Conservation (phyloP, 2,797 vertebrate genomes). For the Cuniculus paca region DNA sequence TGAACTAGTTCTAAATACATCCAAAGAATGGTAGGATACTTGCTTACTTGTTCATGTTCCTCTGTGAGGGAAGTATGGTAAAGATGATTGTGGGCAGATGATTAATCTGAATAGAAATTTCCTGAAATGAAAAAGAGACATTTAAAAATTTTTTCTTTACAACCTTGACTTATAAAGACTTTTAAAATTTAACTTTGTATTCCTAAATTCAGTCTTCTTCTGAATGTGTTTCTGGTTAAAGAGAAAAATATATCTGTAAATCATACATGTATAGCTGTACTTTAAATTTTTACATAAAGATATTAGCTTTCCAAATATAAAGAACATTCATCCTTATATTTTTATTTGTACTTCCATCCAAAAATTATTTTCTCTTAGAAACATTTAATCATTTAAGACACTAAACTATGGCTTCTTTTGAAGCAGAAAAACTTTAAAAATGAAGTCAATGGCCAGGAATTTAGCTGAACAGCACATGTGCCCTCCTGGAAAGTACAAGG, state of each 20-base stretch:
- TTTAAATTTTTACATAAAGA: neutral
- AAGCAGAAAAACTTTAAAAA: neutral
- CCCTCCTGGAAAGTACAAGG: no score
- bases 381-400: neutral
- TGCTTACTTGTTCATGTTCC: neutral
- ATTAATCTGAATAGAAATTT: neutral
- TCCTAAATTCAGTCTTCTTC: neutral
- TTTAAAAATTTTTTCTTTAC: no score
- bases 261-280: neutral
- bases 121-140: neutral
- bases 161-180: neutral
- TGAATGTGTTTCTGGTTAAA: neutral
- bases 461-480: no score
- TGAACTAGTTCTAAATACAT: neutral
- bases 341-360: neutral
- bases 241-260: neutral
- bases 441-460: neutral
- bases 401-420: neutral
- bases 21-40: neutral
- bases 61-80: neutral
- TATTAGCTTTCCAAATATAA: neutral
- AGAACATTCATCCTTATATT: neutral
- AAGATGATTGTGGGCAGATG: neutral
- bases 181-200: neutral
- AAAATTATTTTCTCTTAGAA: neutral